phyloP scores from a whole-genome alignment of 2,113 vertebrate genomes.

The Hippocampus zosterae region DNA sequence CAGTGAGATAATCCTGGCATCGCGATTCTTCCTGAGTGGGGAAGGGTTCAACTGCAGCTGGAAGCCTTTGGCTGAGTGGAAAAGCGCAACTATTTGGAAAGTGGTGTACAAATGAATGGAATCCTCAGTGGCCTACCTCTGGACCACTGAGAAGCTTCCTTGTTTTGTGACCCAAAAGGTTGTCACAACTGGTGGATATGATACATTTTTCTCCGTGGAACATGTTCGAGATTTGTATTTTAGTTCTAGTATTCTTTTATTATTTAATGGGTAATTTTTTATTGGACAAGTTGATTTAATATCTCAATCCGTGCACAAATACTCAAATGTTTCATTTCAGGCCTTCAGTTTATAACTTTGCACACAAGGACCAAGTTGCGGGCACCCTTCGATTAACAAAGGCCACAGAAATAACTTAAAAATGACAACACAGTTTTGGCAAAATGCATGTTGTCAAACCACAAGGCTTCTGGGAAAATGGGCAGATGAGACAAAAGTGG shows the following conservation, averaged over 20 bases:
- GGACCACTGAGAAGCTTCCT: constrained; percentile 57
- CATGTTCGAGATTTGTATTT: too few species aligned
- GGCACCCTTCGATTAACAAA: neutral
- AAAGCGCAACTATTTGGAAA: constrained; percentile 68
- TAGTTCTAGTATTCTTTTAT: too few species aligned
- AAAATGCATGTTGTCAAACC: neutral
- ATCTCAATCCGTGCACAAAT: too few species aligned
- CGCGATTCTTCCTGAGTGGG: neutral
- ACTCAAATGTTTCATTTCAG: neutral
- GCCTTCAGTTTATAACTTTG: neutral
- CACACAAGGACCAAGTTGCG: neutral
- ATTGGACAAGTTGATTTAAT: too few species aligned
- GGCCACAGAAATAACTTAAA: neutral
- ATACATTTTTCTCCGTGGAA: too few species aligned
- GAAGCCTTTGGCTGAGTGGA: constrained; percentile 57
- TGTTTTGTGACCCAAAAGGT: constrained; percentile 51
- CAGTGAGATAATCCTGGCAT: neutral
- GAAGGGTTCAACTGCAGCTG: constrained; percentile 62
- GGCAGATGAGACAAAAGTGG: neutral
- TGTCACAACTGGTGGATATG: neutral
- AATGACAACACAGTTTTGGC: neutral
- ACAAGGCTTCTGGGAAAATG: neutral
- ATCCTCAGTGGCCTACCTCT: constrained; percentile 73
- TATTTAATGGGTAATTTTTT: too few species aligned
- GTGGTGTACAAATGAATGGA: constrained; percentile 69